A percentile compares a stretch with the other conserved stretches of the same genome.
Evolutionary conservation across 1,140 invertebrate species (phyloP).

Genomic region (Brachystomella parvula): DNA sequence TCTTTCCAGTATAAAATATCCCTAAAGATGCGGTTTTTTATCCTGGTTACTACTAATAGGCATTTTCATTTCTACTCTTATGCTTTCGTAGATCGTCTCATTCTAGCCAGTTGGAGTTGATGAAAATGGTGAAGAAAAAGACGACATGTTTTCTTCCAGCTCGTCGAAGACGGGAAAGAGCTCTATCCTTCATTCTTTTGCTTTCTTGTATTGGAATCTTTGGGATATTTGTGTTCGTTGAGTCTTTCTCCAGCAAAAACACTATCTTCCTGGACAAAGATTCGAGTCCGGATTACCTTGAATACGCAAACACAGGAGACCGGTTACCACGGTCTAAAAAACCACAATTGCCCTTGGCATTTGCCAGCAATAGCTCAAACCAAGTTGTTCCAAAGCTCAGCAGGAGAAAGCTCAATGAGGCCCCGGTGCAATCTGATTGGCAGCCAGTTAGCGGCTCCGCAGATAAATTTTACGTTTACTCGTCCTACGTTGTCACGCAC

Average conservation of each 20-base stretch:
- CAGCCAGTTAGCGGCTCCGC: conserved; percentile 43
- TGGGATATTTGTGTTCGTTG: background rate
- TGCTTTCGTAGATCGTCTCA: no score
- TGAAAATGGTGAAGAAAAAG: background rate
- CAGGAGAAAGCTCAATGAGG: background rate
- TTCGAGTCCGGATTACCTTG: conserved; percentile 23
- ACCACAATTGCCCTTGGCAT: background rate
- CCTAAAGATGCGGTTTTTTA: no score
- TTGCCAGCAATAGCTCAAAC: background rate
- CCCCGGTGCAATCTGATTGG: conserved; percentile 40
- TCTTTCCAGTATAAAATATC: no score
- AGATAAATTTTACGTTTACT: conserved; percentile 81
- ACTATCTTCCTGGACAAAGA: background rate
- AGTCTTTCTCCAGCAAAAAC: background rate
- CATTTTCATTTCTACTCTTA: no score
- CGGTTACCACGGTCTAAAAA: background rate
- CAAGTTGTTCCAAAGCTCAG: background rate
- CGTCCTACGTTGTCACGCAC: conserved; percentile 66
- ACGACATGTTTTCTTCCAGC: background rate
- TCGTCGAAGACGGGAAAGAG: background rate
- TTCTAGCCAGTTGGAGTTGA: no score
- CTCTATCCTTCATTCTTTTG: background rate
- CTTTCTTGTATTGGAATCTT: background rate
- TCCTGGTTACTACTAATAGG: no score
- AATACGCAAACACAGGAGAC: background rate